Evolutionary conservation across 2,888 invertebrate species (phyloP), one percentile per base, ranked within the genome.

Genomic region (Opisthograptis luteolata): DNA sequence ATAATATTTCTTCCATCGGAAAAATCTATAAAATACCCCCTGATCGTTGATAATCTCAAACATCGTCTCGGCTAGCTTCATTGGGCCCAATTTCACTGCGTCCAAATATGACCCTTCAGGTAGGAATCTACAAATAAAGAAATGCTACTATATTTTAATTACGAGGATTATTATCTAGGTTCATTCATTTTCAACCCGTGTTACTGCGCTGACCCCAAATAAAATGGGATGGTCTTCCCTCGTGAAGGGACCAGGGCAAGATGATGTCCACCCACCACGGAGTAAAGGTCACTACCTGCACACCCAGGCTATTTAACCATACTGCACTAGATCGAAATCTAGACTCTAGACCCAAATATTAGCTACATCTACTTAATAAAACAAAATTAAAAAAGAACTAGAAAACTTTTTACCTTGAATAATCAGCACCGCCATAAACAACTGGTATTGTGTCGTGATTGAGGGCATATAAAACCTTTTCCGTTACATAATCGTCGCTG

Each of bases 401-500:
- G n/a, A n/a, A n/a, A n/a, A n/a, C n/a, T n/a, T 7, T 47, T 60
- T 56, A 82, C 87, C 84, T 84, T 22, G 76, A 79, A 74, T 95
- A 95, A 76, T 94, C 92, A 37, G 92, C 92, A 30, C 93, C 93
- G 1, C 94, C 94, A 80, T 92, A 93, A 2, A 94, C 94, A 3
- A 95, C 89, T 0, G 94, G 94, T 8, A 95, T 85, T 0, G 93
- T 87, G 66, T 92, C 84, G 68, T 93, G 91, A 60, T 92, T 90
- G n/a, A 92, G 72, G 22, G 91, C 80, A 50, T 80, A 62, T 7
- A 86, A 53, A 15, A 87, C 45, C 54, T 85, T 87, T 57, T 88
- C 86, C 1, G 87, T 82, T 0, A 87, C 81, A 44, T 85, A 87
- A 66, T 88, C 87, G n/a, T 80, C 83, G 37, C 76, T 76, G 0